These are phyloP conservation scores for Orchesella flavescens DNA, from an alignment of 2,888 invertebrate species.

Conservation along the genomic window DNA sequence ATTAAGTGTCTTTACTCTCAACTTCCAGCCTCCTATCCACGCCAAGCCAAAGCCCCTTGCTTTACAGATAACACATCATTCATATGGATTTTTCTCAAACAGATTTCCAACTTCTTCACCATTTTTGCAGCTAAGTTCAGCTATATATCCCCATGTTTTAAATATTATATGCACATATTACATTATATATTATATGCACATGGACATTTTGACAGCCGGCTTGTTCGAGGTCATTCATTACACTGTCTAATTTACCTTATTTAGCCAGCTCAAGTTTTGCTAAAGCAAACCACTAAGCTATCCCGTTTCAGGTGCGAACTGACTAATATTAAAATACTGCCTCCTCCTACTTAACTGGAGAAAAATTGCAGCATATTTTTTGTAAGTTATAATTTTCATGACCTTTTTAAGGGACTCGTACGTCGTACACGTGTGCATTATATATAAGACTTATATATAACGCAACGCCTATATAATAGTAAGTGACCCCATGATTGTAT, in stretches of 20 bases:
- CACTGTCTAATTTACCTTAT: slow-evolving; percentile 50
- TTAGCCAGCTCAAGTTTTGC: slow-evolving; percentile 19
- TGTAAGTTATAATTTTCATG: slow-evolving; percentile 25
- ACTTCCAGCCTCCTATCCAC: too few species aligned
- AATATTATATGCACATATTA: too few species aligned
- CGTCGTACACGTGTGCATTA: not conserved
- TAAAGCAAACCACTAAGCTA: not conserved
- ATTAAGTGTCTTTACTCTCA: slow-evolving; percentile 1
- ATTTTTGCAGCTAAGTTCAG: not conserved
- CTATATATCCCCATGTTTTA: too few species aligned
- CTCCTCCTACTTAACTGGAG: not conserved
- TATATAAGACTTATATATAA: not conserved
- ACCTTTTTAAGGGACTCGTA: slow-evolving; percentile 9
- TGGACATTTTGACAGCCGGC: slow-evolving; percentile 24
- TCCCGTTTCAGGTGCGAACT: not conserved
- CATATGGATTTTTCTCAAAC: too few species aligned
- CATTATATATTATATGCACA: not conserved
- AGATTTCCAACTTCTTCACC: not conserved
- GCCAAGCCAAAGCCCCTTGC: too few species aligned
- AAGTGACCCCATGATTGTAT: too few species aligned
- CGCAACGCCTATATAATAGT: too few species aligned
- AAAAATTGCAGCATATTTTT: slow-evolving; percentile 1
- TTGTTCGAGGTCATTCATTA: slow-evolving; percentile 45
- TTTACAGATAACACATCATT: too few species aligned
- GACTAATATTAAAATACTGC: not conserved